Base-by-base conservation (phyloP, 2,888 invertebrate genomes). In the Pterobdella sp. region DNA sequence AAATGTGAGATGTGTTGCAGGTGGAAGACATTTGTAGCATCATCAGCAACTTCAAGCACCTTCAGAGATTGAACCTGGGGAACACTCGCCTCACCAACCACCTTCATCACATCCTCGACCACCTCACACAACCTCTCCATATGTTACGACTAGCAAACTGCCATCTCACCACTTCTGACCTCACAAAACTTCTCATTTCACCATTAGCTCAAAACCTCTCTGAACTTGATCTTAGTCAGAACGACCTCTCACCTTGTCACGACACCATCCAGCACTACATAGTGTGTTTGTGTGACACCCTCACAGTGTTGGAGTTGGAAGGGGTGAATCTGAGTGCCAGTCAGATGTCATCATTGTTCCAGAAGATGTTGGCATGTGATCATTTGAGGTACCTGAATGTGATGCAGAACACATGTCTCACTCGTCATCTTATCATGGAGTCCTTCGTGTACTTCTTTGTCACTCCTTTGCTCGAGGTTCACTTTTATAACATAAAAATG, bases 171-270 rank as follows among this genome's bases (percentile, higher is more conserved):
- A 68, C 78, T 35, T 66, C 76, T 10, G 82, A 82, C 72, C 60
- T 82, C 68, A 73, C 74, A 0, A 81, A 80, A 72, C 73, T 82
- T 63, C 75, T 78, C 18, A 68, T 73, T 22, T 81, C 80, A 4
- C 80, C 80, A 73, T 80, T 81, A 76, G 68, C 77, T 0, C 26
- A 72, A 4, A 76, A 72, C 29, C 73, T 82, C 26, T 68, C 72
- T 22, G 81, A 81, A 73, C 75, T 82, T 7, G 81, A 81, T 72
- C 74, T 82, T 35, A 80, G 81, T 76, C 80, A 80, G 65, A 82
- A 82, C 76, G 76, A 76, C 42, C 65, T 81, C 3, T 75, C 76
- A 18, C 63, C 69, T 7, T 67, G 72, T n/a, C 73, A 70, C 32
- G 68, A 75, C 31, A 73, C 76, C 4, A 34, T 75, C 36, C 36